Conservation (phyloP, 2,113 vertebrate species). For the Saiga tatarica region DNA sequence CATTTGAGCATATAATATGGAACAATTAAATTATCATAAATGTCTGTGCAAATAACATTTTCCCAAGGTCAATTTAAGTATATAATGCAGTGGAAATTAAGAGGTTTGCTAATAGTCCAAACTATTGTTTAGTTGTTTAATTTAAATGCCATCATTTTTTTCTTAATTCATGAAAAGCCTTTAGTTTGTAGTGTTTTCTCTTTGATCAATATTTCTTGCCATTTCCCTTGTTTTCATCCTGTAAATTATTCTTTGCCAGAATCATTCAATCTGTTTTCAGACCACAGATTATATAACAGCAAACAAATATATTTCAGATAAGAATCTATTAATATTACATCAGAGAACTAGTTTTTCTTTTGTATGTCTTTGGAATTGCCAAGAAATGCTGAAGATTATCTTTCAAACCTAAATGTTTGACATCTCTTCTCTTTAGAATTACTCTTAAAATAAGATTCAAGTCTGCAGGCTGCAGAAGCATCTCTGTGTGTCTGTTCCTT, state of each 20-base stretch:
- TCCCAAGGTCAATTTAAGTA: background rate
- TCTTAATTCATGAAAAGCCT: background rate
- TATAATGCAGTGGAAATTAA: background rate
- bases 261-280: slow-evolving; percentile 8
- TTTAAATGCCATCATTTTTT: background rate
- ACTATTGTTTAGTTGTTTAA: background rate
- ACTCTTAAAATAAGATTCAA: background rate
- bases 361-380: background rate
- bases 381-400: background rate
- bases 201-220: background rate
- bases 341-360: background rate
- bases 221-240: background rate
- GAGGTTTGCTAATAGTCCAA: background rate
- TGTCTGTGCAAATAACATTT: background rate
- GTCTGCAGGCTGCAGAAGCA: background rate
- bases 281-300: background rate
- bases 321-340: background rate
- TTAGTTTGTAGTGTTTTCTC: background rate
- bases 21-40: background rate
- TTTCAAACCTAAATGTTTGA: background rate
- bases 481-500: background rate
- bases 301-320: background rate
- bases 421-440: background rate
- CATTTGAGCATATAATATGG: background rate
- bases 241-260: background rate